Percentiles rank a stretch among this genome's conserved stretches.
These are phyloP conservation scores for Trematomus bernacchii DNA, from an alignment of 2,797 vertebrate genomes.

Conservation along the genomic window DNA sequence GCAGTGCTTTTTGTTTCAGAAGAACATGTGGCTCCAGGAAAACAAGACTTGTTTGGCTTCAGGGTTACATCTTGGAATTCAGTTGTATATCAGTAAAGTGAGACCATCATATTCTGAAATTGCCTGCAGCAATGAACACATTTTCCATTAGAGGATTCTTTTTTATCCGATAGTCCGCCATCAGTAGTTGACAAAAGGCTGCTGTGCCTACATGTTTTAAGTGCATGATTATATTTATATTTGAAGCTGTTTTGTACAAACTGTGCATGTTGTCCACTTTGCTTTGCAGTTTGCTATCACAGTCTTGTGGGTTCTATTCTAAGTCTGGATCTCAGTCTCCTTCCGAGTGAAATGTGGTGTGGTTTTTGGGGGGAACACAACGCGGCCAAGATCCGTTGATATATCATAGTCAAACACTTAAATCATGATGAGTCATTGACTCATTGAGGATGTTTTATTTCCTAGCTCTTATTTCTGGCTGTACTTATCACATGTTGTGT, in stretches of 20 bases:
- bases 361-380: slow-evolving; percentile 1
- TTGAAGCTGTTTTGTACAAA: background rate
- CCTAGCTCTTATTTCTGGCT: background rate
- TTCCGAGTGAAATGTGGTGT: background rate
- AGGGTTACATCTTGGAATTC: slow-evolving; percentile 25
- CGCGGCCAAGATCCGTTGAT: background rate
- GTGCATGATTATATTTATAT: background rate
- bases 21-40: slow-evolving; percentile 37
- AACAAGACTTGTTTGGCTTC: slow-evolving; percentile 40
- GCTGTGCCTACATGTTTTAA: background rate
- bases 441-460: background rate
- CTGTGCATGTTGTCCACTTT: background rate
- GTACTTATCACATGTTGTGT: background rate
- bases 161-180: background rate
- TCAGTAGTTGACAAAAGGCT: background rate
- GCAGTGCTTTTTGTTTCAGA: slow-evolving; percentile 35
- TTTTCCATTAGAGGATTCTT: slow-evolving; percentile 7
- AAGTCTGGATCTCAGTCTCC: background rate
- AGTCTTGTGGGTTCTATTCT: background rate
- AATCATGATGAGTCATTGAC: no score
- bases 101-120: slow-evolving; percentile 26
- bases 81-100: slow-evolving; percentile 27
- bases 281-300: background rate
- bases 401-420: no score
- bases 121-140: slow-evolving; percentile 9